Percentiles rank a stretch among this genome's conserved stretches.
Evolutionary conservation across 2,113 vertebrate genomes (phyloP).

Genomic region (Hirundichthys speculiger): DNA sequence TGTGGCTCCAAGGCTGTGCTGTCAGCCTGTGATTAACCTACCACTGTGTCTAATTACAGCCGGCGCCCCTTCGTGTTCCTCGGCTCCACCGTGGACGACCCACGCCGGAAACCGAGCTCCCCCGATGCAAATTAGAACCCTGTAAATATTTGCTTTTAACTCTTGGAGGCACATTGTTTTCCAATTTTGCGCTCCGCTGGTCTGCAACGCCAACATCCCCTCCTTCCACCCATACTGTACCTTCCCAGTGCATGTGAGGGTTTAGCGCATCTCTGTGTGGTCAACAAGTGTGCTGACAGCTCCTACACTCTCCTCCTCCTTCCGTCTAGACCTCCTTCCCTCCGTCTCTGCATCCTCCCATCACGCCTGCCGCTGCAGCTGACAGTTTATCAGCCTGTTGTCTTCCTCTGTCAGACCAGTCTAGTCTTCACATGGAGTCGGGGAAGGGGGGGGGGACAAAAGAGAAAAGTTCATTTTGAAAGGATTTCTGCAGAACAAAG

Average conservation of each 20-base stretch:
- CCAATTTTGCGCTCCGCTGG: slow-evolving; percentile 68
- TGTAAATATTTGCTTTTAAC: slow-evolving; percentile 78
- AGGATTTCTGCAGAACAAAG: background rate
- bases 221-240: background rate
- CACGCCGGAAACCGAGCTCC: slow-evolving; percentile 55
- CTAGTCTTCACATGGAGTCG: slow-evolving; percentile 26
- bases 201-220: slow-evolving; percentile 29
- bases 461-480: background rate
- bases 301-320: slow-evolving; percentile 16
- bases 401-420: slow-evolving; percentile 30
- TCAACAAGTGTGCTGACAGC: slow-evolving; percentile 45
- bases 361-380: slow-evolving; percentile 40
- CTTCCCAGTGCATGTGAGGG: background rate
- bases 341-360: slow-evolving; percentile 26
- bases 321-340: slow-evolving; percentile 8
- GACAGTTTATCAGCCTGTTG: slow-evolving; percentile 46
- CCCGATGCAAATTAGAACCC: slow-evolving; percentile 65
- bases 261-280: background rate
- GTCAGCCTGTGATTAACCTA: slow-evolving; percentile 70
- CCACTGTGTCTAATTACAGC: slow-evolving; percentile 70
- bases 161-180: slow-evolving; percentile 69
- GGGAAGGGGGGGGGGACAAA: slow-evolving; percentile 7
- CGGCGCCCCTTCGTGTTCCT: slow-evolving; percentile 42
- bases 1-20: slow-evolving; percentile 29
- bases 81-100: slow-evolving; percentile 45